phyloP scores from a whole-genome alignment of 2,888 invertebrate genomes.

The Toxonevra muliebris region DNA sequence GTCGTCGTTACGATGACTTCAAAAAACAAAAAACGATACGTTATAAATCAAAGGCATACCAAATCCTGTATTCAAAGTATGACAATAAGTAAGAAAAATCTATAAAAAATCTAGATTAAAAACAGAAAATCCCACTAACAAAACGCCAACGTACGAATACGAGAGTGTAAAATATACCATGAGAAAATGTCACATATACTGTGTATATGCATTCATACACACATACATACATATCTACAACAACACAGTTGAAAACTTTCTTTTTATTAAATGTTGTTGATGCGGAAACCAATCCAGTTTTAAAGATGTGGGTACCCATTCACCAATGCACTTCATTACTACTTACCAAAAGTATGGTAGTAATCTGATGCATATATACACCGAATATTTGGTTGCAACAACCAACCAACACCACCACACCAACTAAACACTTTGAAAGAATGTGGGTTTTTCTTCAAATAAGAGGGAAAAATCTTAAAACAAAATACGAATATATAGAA shows the following conservation, averaged over 20 bases:
- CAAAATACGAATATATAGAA: too few relatives aligned
- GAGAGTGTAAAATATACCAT: not conserved
- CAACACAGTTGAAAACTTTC: not conserved
- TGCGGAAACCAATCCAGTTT: constrained; percentile 2
- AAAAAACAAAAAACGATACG: too few relatives aligned
- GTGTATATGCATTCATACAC: not conserved
- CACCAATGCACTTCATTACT: not conserved
- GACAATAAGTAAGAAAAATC: not conserved
- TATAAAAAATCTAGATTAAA: not conserved
- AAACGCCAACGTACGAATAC: not conserved
- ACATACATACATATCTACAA: not conserved
- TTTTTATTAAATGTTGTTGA: not conserved
- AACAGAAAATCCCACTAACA: not conserved
- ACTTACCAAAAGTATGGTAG: constrained; percentile 3
- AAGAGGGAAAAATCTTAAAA: too few relatives aligned
- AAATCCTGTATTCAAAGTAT: not conserved
- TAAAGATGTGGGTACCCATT: constrained; percentile 1
- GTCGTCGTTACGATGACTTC: too few relatives aligned
- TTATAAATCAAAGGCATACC: too few relatives aligned
- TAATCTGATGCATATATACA: not conserved
- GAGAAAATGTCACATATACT: not conserved
- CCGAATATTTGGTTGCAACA: not conserved
- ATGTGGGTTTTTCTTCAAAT: too few relatives aligned
- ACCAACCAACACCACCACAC: not conserved
- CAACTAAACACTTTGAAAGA: too few relatives aligned